Conservation (phyloP, 2,888 invertebrate genomes). For the Chrysodeixis includens region DNA sequence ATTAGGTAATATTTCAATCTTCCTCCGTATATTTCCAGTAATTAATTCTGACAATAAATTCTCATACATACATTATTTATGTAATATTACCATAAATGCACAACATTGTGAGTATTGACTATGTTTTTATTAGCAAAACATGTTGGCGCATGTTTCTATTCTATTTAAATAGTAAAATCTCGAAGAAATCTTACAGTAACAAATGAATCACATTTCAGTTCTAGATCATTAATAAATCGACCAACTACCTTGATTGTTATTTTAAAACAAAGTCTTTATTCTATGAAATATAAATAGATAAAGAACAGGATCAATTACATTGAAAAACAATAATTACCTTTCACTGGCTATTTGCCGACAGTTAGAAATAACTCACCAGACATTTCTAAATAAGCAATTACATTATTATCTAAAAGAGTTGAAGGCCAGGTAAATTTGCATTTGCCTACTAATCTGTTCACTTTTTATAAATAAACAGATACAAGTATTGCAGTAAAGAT, state of each 20-base stretch:
- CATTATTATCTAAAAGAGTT: neutral
- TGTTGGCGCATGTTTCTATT: too few relatives aligned
- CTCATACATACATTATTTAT: neutral
- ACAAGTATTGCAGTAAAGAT: too few relatives aligned
- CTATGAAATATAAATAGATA: neutral
- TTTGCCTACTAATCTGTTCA: neutral
- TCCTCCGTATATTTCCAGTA: neutral
- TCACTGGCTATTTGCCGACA: neutral
- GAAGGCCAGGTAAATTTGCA: neutral
- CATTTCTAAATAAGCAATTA: neutral
- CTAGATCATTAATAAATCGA: too few relatives aligned
- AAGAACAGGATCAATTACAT: conserved; percentile 2
- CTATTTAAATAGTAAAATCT: too few relatives aligned
- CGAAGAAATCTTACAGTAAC: too few relatives aligned
- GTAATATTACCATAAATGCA: neutral
- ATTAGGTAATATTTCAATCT: neutral
- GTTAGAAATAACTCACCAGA: neutral
- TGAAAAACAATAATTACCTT: neutral
- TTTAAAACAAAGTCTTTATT: too few relatives aligned
- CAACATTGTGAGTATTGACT: neutral
- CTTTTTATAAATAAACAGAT: neutral
- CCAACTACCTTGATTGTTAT: too few relatives aligned
- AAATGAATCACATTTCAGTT: too few relatives aligned
- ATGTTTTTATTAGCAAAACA: too few relatives aligned
- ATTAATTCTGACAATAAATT: neutral